A percentile compares a stretch with the other conserved stretches of the same genome.
phyloP scores from a whole-genome alignment of 2,113 vertebrate species.

The Pterocles orientalis region DNA sequence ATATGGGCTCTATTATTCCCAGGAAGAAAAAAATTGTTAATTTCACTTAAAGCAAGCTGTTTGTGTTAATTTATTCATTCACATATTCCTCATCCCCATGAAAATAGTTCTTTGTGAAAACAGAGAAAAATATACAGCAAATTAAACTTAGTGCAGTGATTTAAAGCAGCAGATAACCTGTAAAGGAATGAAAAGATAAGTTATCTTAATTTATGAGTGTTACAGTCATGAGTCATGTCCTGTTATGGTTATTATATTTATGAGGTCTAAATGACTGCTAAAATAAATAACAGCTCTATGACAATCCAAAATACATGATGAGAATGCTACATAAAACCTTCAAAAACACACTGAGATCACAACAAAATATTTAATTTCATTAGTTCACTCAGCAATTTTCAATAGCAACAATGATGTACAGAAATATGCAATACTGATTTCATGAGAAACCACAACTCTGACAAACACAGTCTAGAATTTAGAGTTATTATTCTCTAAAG shows the following conservation, averaged over 20 bases:
- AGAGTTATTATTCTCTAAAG: background rate
- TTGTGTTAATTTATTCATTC: constrained; percentile 54
- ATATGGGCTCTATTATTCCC: background rate
- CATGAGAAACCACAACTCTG: background rate
- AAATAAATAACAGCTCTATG: constrained; percentile 16
- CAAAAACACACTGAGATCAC: background rate
- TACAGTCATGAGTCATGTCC: constrained; percentile 18
- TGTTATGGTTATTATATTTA: constrained; percentile 37
- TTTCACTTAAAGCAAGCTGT: background rate
- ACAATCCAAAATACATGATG: background rate
- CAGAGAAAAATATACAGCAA: background rate
- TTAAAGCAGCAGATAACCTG: constrained; percentile 6
- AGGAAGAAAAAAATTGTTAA: background rate
- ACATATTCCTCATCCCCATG: background rate
- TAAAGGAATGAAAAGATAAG: background rate
- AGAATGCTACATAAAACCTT: background rate
- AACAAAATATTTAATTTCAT: background rate
- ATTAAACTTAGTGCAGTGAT: background rate
- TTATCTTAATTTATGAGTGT: constrained; percentile 42
- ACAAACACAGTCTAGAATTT: background rate
- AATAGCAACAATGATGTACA: background rate
- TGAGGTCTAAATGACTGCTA: background rate
- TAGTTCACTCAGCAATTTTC: background rate
- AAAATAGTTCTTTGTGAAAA: background rate
- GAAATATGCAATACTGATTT: background rate